These are phyloP conservation scores for Astyanax mexicanus DNA, from an alignment of 2,797 vertebrate genomes.

Conservation along the genomic window DNA sequence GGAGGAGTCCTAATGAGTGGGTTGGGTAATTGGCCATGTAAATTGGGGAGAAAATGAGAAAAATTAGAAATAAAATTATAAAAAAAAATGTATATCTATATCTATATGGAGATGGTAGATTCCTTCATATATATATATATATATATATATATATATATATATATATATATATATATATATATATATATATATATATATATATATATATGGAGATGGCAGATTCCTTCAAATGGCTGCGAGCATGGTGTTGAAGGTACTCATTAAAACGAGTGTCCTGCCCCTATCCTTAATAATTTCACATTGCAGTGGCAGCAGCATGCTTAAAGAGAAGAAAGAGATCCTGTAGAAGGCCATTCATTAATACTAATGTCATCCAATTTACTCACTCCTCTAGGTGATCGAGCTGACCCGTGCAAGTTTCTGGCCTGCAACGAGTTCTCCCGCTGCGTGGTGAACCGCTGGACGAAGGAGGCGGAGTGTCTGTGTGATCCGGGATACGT, in stretches of 20 bases:
- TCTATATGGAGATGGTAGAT: too few species aligned
- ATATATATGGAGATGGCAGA: background rate
- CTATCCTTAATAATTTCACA: conserved; percentile 10
- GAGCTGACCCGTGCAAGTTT: conserved; percentile 89
- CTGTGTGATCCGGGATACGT: conserved; percentile 79
- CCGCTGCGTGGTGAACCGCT: conserved; percentile 76
- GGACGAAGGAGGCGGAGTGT: conserved; percentile 83
- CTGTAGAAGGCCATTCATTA: conserved; percentile 26
- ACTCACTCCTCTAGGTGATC: conserved; percentile 79
- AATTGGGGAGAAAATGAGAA: too few species aligned
- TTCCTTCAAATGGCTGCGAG: background rate
- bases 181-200: too few species aligned
- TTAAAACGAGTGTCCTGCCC: conserved; percentile 1
- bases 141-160: too few species aligned
- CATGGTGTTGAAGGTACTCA: conserved; percentile 7
- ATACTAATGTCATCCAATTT: conserved; percentile 37
- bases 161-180: too few species aligned
- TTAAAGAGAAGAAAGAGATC: conserved; percentile 1
- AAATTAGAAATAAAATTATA: too few species aligned
- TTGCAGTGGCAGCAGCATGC: background rate
- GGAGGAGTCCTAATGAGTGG: too few species aligned
- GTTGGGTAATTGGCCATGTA: too few species aligned
- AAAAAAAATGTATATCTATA: too few species aligned
- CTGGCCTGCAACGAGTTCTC: conserved; percentile 85
- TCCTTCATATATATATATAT: too few species aligned